Evolutionary conservation across 2,888 invertebrate species (phyloP), one percentile per base, ranked within the genome.

Genomic region (Orgyia antiqua): DNA sequence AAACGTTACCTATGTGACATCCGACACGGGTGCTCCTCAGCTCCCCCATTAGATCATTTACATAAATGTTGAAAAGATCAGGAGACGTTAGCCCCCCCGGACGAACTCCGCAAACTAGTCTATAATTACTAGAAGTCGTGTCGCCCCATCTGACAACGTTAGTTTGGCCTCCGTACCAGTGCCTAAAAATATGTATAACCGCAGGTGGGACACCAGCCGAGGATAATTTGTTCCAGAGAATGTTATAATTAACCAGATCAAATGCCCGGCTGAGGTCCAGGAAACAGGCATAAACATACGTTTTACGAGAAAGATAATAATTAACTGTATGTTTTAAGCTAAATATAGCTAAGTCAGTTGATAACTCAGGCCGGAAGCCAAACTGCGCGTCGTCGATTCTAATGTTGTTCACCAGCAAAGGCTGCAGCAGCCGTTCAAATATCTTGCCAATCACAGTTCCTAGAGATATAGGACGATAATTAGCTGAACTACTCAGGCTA

Each of bases 41-140:
- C 31, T 27, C 31, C 29, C n/a, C 28, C 2, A 42, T 30, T 7
- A 43, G 24, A 6, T 13, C 7, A 8, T 30, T 30, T 10, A 33
- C 18, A 13, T 35, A 41, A 4, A 35, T n/a, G 7, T 35, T 38
- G 30, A 36, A 31, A 5, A 37, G 23, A 3, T 8, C 15, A 5
- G 37, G 32, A 7, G 26, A 35, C 13, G 12, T 36, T 31, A 15
- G n/a, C n/a, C 19, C 19, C n/a, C 8, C 36, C 31, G 41, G 46
- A 12, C 41, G 40, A 2, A 45, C 44, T 5, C 42, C 38, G 20
- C 41, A 40, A n/a, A 32, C 33, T 27, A 39, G 10, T 11, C 13
- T 13, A 13, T 33, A 38, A n/a, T 24, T 24, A 8, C 37, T 33
- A 7, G 33, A 31, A 27, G 26, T 2, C 5, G 27, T 17, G 15